These are phyloP conservation scores for Bettongia penicillata DNA, from an alignment of 2,113 vertebrate genomes.

Conservation along the genomic window DNA sequence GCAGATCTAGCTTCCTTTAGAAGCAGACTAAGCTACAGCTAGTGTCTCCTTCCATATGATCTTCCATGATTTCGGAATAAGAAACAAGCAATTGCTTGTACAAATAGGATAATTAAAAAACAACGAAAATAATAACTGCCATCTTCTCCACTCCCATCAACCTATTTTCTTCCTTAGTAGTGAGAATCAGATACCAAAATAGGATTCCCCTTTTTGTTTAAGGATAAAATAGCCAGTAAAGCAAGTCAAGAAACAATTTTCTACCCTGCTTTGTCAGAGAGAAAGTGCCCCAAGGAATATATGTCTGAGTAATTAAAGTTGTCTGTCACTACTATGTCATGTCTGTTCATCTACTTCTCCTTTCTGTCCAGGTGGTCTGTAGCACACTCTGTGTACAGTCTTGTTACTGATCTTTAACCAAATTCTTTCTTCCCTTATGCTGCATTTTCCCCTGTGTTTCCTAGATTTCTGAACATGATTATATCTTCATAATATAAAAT, in stretches of 20 bases:
- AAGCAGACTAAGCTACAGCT: background rate
- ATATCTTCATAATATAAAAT: background rate
- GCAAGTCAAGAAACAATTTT: background rate
- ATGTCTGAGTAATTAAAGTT: background rate
- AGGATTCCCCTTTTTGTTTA: background rate
- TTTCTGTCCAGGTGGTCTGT: background rate
- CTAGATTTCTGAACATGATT: background rate
- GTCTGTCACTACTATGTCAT: background rate
- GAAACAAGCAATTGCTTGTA: background rate
- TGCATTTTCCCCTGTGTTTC: background rate
- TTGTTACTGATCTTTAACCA: background rate
- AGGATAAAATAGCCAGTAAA: background rate
- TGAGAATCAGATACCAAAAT: background rate
- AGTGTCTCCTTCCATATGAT: conserved; percentile 9
- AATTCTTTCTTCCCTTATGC: background rate
- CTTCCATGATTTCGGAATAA: background rate
- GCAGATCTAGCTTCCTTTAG: conserved; percentile 66
- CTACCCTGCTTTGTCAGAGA: background rate
- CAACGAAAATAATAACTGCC: background rate
- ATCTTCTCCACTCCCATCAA: background rate
- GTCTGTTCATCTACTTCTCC: background rate
- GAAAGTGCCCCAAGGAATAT: background rate
- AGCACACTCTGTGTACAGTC: background rate
- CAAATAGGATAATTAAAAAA: background rate
- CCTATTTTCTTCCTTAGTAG: background rate